Evolutionary conservation across 2,113 vertebrate species (phyloP).

Genomic region (Grammomys surdaster): DNA sequence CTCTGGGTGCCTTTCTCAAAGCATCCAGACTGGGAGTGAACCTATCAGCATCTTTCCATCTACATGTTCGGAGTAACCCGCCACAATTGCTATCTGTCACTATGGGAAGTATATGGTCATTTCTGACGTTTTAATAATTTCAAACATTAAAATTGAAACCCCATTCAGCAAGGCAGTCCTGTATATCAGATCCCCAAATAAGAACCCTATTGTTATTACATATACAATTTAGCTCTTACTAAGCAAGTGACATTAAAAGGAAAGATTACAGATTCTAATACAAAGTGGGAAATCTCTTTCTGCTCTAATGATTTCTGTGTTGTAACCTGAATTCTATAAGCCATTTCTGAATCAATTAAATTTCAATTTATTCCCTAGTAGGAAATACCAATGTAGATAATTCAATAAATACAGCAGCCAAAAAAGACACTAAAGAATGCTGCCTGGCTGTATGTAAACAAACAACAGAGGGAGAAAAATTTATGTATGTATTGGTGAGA

Average conservation of each 20-base stretch:
- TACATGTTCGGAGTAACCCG: not conserved
- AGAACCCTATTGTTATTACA: not conserved
- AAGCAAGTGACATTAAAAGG: not conserved
- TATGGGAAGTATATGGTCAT: not conserved
- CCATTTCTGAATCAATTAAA: not conserved
- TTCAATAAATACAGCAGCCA: not conserved
- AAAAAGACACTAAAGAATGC: not conserved
- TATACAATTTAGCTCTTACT: not conserved
- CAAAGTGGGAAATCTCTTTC: not conserved
- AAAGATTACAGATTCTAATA: not conserved
- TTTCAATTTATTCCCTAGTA: not conserved
- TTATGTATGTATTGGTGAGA: not conserved
- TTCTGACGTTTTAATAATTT: slow-evolving; percentile 15
- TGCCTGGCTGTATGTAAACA: not conserved
- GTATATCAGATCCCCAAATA: not conserved
- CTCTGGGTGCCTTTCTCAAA: not conserved
- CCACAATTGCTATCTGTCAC: not conserved
- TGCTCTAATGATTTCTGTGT: not conserved
- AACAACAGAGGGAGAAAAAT: not conserved
- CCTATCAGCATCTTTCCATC: not conserved
- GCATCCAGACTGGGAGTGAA: not conserved
- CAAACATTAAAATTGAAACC: slow-evolving; percentile 11
- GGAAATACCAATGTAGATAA: not conserved
- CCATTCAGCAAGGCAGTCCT: not conserved
- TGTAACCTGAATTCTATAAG: not conserved